These are phyloP conservation scores for Montipora capitata DNA, from an alignment of 92 coral and sea anemone species.

Conservation along the genomic window DNA sequence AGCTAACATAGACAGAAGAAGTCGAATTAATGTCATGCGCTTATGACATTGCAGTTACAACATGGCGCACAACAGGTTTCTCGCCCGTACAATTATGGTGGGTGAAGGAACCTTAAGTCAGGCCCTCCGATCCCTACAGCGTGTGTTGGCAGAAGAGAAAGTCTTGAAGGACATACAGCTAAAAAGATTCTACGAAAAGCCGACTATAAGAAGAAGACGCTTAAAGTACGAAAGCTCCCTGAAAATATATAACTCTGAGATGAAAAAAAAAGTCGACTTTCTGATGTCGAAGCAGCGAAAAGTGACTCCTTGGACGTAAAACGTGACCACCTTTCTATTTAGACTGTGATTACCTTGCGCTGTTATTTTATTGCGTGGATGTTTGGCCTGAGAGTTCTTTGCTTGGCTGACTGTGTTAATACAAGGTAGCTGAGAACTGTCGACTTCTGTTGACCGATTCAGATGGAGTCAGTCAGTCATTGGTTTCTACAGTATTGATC, in stretches of 20 bases:
- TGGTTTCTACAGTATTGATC: too few species aligned
- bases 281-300: conserved; percentile 89
- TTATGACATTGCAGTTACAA: conserved; percentile 40
- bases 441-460: too few species aligned
- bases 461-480: too few species aligned
- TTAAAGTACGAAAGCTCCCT: conserved; percentile 91
- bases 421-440: too few species aligned
- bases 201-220: conserved; percentile 94
- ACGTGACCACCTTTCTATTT: background rate
- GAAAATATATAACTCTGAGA: conserved; percentile 90
- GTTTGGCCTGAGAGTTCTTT: background rate
- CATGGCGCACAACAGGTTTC: conserved; percentile 97
- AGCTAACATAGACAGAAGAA: background rate
- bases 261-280: conserved; percentile 91
- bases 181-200: conserved; percentile 94
- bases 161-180: conserved; percentile 92
- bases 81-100: conserved; percentile 92
- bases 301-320: conserved; percentile 94
- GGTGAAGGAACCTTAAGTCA: conserved; percentile 84
- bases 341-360: too few species aligned
- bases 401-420: background rate
- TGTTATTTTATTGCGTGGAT: background rate
- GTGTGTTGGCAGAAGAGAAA: conserved; percentile 87
- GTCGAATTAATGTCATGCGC: conserved; percentile 13
- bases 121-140: conserved; percentile 82